Base-by-base conservation (phyloP, 23 tunicate species). In the Botrylloides violaceus region DNA sequence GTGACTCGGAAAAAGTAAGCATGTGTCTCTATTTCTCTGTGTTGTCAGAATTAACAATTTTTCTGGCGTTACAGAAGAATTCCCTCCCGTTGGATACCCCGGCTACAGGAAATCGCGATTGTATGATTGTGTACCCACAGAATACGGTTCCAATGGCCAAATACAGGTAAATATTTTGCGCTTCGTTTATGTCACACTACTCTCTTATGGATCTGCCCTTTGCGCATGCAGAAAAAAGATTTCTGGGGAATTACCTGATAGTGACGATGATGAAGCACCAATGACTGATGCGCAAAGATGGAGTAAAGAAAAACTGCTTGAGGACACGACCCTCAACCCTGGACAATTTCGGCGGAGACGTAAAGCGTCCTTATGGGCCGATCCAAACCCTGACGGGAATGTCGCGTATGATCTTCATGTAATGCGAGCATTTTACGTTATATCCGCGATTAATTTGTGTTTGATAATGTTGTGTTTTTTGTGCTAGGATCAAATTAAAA, bases 121-220 rank as follows among this genome's bases (percentile, higher is more conserved):
- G 78, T 29, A 23, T 80, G 7, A 36, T 58, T 4, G 77, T 80
- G 23, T 19, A 70, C 0, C 84, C 84, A 1, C 84, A 80, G 34
- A 80, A 80, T 33, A 80, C 84, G 7, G 84, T 72, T 28, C 84
- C 84, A 20, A 80, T 80, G 84, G 71, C 84, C 2, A 80, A 80
- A 34, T 58, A 71, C 71, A 80, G 84, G 84, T 80, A 61, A 0
- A 4, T 25, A 63, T 31, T 15, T 7, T n/a, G n/a, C n/a, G n/a
- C n/a, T n/a, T n/a, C n/a, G n/a, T n/a, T n/a, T n/a, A n/a, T n/a
- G n/a, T n/a, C n/a, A n/a, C n/a, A n/a, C n/a, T n/a, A n/a, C 18
- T 47, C 55, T 0, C 18, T n/a, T 60, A 0, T 60, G 24, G 0
- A n/a, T 60, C 24, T 0, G 25, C 0, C 26, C 24, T 59, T n/a